Percentiles rank a stretch among this genome's conserved stretches.
These are phyloP conservation scores for Plusia festucae DNA, from an alignment of 2,888 invertebrate genomes.

Conservation along the genomic window DNA sequence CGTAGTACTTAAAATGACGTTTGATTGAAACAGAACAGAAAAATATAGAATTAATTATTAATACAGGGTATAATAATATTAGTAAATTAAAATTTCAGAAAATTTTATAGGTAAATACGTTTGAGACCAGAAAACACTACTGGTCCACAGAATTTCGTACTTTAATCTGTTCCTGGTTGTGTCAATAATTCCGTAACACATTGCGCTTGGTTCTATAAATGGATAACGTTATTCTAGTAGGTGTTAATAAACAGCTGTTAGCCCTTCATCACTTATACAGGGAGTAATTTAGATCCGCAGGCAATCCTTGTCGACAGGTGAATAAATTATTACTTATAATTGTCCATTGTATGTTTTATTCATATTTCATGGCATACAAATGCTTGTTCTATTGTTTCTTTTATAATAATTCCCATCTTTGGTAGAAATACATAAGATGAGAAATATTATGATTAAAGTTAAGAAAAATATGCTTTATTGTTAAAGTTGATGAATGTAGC, in stretches of 20 bases:
- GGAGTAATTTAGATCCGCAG: slow-evolving; percentile 1
- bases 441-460: too few relatives aligned
- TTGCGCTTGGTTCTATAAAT: slow-evolving; percentile 1
- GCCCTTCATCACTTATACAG: slow-evolving; percentile 4
- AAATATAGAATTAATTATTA: too few relatives aligned
- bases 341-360: neutral
- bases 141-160: too few relatives aligned
- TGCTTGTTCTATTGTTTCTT: neutral
- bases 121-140: too few relatives aligned
- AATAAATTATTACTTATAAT: slow-evolving; percentile 1
- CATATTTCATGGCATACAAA: neutral
- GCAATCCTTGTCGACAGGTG: slow-evolving; percentile 3
- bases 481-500: slow-evolving; percentile 47
- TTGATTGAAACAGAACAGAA: too few relatives aligned
- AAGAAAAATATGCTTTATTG: slow-evolving; percentile 23
- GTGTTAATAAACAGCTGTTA: slow-evolving; percentile 3
- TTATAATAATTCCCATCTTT: too few relatives aligned
- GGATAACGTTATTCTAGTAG: slow-evolving; percentile 4
- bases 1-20: too few relatives aligned
- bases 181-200: slow-evolving; percentile 2
- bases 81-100: too few relatives aligned
- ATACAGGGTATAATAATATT: too few relatives aligned
- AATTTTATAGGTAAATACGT: too few relatives aligned
- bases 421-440: too few relatives aligned
- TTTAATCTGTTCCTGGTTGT: neutral